Base-by-base conservation (phyloP, 2,113 vertebrate species). In the Leptocoma aspasia region DNA sequence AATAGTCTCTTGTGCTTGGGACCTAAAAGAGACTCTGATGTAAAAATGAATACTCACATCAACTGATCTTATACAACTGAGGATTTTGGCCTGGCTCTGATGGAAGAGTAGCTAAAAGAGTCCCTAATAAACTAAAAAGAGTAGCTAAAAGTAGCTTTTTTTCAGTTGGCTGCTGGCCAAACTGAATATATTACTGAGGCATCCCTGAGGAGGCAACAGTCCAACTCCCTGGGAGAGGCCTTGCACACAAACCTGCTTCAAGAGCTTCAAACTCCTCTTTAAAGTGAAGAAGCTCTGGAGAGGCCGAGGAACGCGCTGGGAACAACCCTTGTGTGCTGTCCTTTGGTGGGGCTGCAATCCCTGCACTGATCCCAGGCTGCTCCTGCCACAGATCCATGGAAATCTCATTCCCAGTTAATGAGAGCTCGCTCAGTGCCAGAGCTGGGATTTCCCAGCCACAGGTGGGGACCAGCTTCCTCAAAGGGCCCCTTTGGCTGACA, bases 391-490 rank as follows among this genome's bases (percentile, higher is more conserved):
- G 47, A 86, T 50, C 60, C 71, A 15, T 1, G 0, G 31, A 56
- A 45, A 42, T 45, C 78, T 45, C 15, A 7, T 22, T 44, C 20
- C 11, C 11, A 30, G 39, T 9, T 78, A 78, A 59, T 39, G 81
- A 83, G 59, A 94, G 52, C 72, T 80, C 23, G 1, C 59, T 44
- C 56, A 8, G 28, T 4, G 1, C 49, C 78, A 79, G 41, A 72
- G 69, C 13, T 0, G 12, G 49, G 65, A 85, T 79, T 80, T 63
- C 66, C 44, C 69, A 54, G 89, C 82, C 70, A 42, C 75, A 73
- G 82, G 88, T 72, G n/a, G 42, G 82, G 37, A 37, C 53, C n/a
- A 8, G 11, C 71, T 89, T 93, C 88, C 90, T 95, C 94, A 57
- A 66, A 86, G 94, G 90, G 79, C 89, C 47, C 20, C 2, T 73